Conservation (phyloP, 2,888 invertebrate species). For the Chrysolina americana region DNA sequence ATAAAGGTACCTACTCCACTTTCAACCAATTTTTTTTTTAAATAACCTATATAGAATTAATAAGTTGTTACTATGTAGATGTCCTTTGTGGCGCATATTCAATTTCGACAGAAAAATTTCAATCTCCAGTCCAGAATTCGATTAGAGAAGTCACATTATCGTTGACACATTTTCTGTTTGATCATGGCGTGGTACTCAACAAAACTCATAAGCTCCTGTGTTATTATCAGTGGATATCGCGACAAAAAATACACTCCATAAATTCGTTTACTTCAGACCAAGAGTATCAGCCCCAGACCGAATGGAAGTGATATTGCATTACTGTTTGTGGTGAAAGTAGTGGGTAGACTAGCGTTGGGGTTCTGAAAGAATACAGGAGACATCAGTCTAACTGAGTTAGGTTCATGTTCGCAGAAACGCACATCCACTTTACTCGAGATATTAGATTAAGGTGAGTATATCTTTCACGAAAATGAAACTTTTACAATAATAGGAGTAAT, state of each 20-base stretch:
- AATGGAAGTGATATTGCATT: conserved; percentile 7
- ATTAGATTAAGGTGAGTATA: conserved; percentile 4
- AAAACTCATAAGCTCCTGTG: background rate
- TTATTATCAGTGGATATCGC: background rate
- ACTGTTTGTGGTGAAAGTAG: conserved; percentile 2
- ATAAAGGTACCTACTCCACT: no score
- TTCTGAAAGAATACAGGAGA: conserved; percentile 10
- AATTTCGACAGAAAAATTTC: no score
- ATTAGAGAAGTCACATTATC: no score
- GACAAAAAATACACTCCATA: background rate
- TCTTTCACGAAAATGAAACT: background rate
- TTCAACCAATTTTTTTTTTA: no score
- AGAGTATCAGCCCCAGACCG: background rate
- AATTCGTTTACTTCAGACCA: background rate
- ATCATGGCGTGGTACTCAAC: no score
- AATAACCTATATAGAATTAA: no score
- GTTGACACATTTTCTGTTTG: no score
- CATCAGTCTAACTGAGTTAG: conserved; percentile 6
- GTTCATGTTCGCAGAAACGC: conserved; percentile 5
- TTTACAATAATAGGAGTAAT: background rate
- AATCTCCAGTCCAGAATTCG: no score
- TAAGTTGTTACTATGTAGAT: no score
- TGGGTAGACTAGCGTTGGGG: background rate
- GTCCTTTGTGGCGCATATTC: no score
- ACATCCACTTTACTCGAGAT: conserved; percentile 3